Percentiles rank a stretch among this genome's conserved stretches.
Evolutionary conservation across 2,113 vertebrate species (phyloP).

Genomic region (Hepsetus odoe): DNA sequence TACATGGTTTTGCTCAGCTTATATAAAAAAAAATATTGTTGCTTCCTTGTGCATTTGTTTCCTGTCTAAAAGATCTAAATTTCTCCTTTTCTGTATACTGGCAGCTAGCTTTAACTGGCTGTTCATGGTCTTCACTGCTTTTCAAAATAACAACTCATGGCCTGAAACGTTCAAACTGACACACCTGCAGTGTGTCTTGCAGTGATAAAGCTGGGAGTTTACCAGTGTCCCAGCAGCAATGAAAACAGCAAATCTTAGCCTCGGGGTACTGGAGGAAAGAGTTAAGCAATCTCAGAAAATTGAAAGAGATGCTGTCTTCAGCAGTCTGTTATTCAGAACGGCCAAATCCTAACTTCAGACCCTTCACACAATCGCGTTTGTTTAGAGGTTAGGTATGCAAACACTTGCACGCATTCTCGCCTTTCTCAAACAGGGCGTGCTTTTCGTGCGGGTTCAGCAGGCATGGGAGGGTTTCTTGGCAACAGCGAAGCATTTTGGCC

Average conservation of each 20-base stretch:
- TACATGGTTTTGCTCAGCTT: too few relatives aligned
- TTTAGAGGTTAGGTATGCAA: conserved; percentile 56
- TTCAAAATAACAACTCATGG: not conserved
- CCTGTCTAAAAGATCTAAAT: conserved; percentile 26
- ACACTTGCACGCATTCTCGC: conserved; percentile 60
- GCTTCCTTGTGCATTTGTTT: too few relatives aligned
- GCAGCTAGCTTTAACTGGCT: conserved; percentile 1
- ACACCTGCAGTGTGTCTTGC: not conserved
- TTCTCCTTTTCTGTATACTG: conserved; percentile 11
- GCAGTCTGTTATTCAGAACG: conserved; percentile 31
- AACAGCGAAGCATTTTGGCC: conserved; percentile 8
- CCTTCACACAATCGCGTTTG: conserved; percentile 49
- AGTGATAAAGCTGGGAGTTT: not conserved
- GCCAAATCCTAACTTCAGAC: conserved; percentile 46
- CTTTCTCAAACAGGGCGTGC: conserved; percentile 40
- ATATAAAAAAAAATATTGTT: too few relatives aligned
- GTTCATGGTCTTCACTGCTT: not conserved
- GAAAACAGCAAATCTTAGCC: conserved; percentile 6
- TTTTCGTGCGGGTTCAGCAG: conserved; percentile 52
- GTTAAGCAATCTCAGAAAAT: conserved; percentile 6
- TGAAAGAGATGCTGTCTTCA: conserved; percentile 12
- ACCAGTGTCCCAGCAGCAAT: not conserved
- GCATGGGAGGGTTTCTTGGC: conserved; percentile 54
- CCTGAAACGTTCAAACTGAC: conserved; percentile 1
- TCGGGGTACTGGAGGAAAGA: not conserved